Evolutionary conservation across 1,140 invertebrate genomes (phyloP), one percentile per base, ranked within the genome.

Genomic region (Orchesella cincta): DNA sequence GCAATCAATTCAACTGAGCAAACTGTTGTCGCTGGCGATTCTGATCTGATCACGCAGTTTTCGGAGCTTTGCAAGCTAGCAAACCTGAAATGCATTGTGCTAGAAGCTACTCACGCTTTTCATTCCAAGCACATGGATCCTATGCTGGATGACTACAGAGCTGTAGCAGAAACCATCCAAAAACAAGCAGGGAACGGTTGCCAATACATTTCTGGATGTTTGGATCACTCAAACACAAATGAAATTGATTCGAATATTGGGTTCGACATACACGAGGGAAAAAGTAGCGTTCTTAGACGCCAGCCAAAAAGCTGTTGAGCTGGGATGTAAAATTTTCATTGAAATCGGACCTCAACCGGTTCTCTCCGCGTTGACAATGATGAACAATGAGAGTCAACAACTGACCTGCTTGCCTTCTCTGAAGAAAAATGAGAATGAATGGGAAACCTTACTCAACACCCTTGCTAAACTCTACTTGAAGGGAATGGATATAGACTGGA

Each of bases 351-450:
- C 67, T 5, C 67, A 71, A 14, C 67, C 67, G 12, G 67, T 71
- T 8, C 67, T 71, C 8, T 34, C 67, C 14, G 29, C 12, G 12
- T 74, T 74, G 29, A 34, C 77, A 18, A 8, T 79, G 12, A 26
- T 70, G 23, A 54, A 70, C n/a, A 57, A 18, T 57, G 14, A 57
- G 14, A 20, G 33, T 16, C 8, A 1, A n/a, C 18, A 14, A 28
- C 70, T n/a, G 70, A 8, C 28, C 28, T 73, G 71, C 23, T 51
- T 39, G 2, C 71, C 71, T 39, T 73, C 71, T 46, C 71, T 73
- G 3, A 2, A 35, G 2, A 14, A 26, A 23, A 31, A 75, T 18
- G 23, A 14, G n/a, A 29, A 73, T 26, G 71, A 73, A 34, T 73
- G 71, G 71, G 36, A 26, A 46, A 73, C 71, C 2, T 39, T 73